These are phyloP conservation scores for Chiloscyllium plagiosum DNA, from an alignment of 2,113 vertebrate species.

Conservation along the genomic window DNA sequence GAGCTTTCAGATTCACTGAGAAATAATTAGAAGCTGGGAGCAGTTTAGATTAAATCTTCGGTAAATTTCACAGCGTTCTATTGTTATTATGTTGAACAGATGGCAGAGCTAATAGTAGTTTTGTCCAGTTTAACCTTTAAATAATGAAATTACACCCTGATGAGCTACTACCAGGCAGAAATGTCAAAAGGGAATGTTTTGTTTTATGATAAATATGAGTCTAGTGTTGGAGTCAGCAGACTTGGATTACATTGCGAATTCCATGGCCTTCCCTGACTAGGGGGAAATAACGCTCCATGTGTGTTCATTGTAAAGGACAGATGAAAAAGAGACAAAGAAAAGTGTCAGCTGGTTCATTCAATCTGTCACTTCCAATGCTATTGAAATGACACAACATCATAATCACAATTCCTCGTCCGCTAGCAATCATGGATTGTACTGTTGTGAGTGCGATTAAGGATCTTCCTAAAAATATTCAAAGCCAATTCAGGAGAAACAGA, in stretches of 20 bases:
- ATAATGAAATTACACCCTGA: neutral
- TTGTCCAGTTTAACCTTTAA: slow-evolving; percentile 15
- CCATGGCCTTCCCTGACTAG: neutral
- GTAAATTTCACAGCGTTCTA: neutral
- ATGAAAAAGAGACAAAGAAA: neutral
- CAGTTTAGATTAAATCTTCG: neutral
- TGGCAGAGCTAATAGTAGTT: slow-evolving; percentile 2
- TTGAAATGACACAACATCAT: neutral
- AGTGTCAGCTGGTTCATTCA: neutral
- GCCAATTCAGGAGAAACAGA: neutral
- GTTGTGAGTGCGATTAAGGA: neutral
- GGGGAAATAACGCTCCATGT: neutral
- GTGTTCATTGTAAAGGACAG: neutral
- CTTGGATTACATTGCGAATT: neutral
- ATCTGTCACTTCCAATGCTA: neutral
- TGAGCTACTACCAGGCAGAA: neutral
- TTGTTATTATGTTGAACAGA: slow-evolving; percentile 1
- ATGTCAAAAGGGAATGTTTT: neutral
- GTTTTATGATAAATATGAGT: neutral
- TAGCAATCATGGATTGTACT: neutral
- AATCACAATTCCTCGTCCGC: no score
- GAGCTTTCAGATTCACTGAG: neutral
- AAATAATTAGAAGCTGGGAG: neutral
- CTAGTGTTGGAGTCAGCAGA: neutral
- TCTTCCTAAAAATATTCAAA: neutral